A percentile compares a stretch with the other conserved stretches of the same genome.
Evolutionary conservation across 2,113 vertebrate species (phyloP).

Genomic region (Oncorhynchus kisutch): DNA sequence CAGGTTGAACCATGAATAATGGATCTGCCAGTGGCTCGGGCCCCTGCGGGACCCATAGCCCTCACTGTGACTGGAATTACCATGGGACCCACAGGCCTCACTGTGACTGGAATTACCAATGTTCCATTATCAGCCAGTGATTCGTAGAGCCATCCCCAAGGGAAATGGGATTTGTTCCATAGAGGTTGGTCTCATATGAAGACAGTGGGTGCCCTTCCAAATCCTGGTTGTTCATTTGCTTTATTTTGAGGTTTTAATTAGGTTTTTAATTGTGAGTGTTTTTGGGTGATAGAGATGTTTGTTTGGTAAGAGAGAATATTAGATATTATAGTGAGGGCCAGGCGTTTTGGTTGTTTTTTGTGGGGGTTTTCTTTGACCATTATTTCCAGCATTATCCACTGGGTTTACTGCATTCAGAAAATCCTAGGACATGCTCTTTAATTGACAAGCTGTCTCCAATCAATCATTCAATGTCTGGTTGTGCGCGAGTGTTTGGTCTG

Average conservation of each 20-base stretch:
- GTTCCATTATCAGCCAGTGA: conserved; percentile 75
- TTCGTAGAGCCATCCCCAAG: conserved; percentile 62
- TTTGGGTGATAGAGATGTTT: too few species aligned
- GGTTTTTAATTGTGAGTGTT: neutral
- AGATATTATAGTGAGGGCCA: too few species aligned
- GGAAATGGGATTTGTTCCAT: conserved; percentile 54
- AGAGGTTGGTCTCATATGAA: conserved; percentile 16
- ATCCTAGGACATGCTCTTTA: too few species aligned
- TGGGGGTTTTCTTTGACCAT: too few species aligned
- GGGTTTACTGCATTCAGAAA: too few species aligned
- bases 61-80: conserved; percentile 66
- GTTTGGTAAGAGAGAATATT: too few species aligned
- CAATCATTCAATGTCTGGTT: too few species aligned
- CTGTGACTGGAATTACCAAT: conserved; percentile 75
- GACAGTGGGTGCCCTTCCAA: neutral
- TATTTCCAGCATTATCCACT: too few species aligned
- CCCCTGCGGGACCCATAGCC: conserved; percentile 64
- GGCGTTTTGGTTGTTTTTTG: too few species aligned
- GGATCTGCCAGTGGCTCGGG: conserved; percentile 65
- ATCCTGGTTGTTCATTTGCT: neutral
- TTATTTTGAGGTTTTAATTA: neutral
- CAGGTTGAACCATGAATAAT: conserved; percentile 79
- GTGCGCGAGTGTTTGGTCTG: too few species aligned
- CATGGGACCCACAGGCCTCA: conserved; percentile 62
- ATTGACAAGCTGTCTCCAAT: too few species aligned